Conservation (phyloP, 2,888 invertebrate species). For the Lydus trimaculatus region DNA sequence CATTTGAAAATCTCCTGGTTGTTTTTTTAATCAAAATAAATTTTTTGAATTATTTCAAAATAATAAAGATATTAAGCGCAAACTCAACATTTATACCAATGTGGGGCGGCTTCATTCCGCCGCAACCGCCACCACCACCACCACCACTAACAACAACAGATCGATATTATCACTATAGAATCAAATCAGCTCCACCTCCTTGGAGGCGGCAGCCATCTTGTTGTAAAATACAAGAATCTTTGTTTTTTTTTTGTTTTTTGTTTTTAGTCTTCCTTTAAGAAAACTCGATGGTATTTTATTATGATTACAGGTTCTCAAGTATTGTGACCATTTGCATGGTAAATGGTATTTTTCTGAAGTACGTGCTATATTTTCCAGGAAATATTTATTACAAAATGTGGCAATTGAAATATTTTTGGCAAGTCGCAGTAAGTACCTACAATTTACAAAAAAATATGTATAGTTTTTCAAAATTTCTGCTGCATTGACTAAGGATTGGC, state of each 20-base stretch:
- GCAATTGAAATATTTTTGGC: constrained; percentile 99
- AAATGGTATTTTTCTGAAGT: constrained; percentile 99
- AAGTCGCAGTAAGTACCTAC: constrained; percentile 92
- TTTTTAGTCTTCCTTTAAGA: too few relatives aligned
- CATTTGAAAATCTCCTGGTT: not conserved
- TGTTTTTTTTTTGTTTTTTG: too few relatives aligned
- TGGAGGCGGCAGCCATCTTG: constrained; percentile 37
- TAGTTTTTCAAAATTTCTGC: not conserved
- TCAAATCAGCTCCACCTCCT: constrained; percentile 36
- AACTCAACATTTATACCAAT: constrained; percentile 28
- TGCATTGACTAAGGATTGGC: too few relatives aligned
- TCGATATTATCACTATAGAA: constrained; percentile 44
- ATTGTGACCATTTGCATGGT: constrained; percentile 98
- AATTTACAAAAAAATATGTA: not conserved
- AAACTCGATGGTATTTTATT: too few relatives aligned
- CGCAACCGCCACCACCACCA: not conserved
- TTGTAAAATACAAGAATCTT: too few relatives aligned
- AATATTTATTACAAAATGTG: constrained; percentile 95
- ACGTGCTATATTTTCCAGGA: constrained; percentile 96
- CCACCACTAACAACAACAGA: constrained; percentile 36
- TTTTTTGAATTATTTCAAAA: not conserved
- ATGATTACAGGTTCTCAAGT: constrained; percentile 90
- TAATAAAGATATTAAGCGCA: constrained; percentile 22
- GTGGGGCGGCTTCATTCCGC: constrained; percentile 19
- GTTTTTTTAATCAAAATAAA: not conserved